Base-by-base conservation (phyloP, 2,888 invertebrate species). In the Eustalomyia histrio region DNA sequence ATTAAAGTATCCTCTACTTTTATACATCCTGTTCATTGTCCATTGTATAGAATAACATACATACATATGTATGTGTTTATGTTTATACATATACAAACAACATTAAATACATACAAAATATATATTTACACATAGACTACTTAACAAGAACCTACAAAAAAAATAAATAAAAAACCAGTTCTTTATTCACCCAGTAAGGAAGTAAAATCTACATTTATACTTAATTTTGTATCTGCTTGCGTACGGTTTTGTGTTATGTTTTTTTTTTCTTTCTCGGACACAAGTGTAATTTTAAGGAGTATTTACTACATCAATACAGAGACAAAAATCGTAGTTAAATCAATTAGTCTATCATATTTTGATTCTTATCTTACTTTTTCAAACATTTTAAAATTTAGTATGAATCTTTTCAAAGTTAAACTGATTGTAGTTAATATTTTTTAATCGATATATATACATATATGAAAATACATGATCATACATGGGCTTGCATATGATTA, bases 1-100 rank as follows among this genome's bases (percentile, higher is more conserved):
- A 83, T 84, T 83, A 83, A 82, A 84, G 80, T 80, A 84, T 84
- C 79, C 84, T 84, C 63, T 79, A 58, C 81, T 81, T 81, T 81
- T 81, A 78, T 75, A 74, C 63, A 76, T 83, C 79, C 81, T 81
- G 73, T 53, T 63, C 79, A 79, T 79, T 83, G 79, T 83, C 74
- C 76, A 65, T 16, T n/a, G n/a, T n/a, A n/a, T n/a, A n/a, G n/a
- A 53, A 21, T 72, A 58, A 61, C 12, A 63, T 24, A 21, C 8
- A 71, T 52, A 43, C 18, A 64, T 47, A 47, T 16, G 14, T 72
- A 16, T 67, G 0, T 16, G 55, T 58, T 60, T 68, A 12, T 58
- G n/a, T 33, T 8, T 50, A 67, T 63, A 74, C 79, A 80, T 79
- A 80, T 79, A 76, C 67, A 79, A 75, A 57, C 43, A 80, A 76